Conservation (phyloP, 2,797 vertebrate genomes). For the Neosilurus mollespiculum region DNA sequence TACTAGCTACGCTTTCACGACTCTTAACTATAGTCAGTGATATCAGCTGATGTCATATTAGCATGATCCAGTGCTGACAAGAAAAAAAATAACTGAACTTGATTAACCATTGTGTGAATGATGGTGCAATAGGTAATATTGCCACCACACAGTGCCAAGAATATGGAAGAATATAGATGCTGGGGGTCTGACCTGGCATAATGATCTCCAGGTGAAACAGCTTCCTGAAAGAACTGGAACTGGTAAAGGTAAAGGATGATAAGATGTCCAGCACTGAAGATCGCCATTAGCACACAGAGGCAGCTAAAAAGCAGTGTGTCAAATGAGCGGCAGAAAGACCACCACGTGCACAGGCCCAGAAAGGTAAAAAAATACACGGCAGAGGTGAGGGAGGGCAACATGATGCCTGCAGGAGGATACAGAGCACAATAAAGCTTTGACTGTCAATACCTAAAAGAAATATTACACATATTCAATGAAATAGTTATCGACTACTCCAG, state of each 20-base stretch:
- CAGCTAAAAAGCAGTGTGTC: constrained; percentile 88
- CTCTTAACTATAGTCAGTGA: too few species aligned
- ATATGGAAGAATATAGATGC: not conserved
- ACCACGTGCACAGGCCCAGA: constrained; percentile 90
- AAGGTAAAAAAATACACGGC: constrained; percentile 89
- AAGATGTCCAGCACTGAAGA: constrained; percentile 88
- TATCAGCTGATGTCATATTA: too few species aligned
- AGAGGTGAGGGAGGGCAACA: constrained; percentile 90
- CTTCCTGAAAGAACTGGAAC: constrained; percentile 88
- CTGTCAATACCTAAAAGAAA: not conserved
- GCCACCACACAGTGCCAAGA: too few species aligned
- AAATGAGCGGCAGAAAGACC: constrained; percentile 86
- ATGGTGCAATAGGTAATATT: too few species aligned
- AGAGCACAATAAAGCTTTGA: not conserved
- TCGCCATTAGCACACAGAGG: constrained; percentile 85
- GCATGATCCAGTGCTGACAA: too few species aligned
- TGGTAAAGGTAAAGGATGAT: constrained; percentile 91
- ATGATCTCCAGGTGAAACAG: constrained; percentile 77
- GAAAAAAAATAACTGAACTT: too few species aligned
- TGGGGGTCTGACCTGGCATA: constrained; percentile 80
- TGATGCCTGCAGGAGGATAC: constrained; percentile 77
- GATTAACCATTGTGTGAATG: too few species aligned
- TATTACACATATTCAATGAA: not conserved
- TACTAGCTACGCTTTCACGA: too few species aligned
- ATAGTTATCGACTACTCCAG: not conserved